Evolutionary conservation across 1,140 invertebrate genomes (phyloP), one percentile per base, ranked within the genome.

Genomic region (Papilio helenus): DNA sequence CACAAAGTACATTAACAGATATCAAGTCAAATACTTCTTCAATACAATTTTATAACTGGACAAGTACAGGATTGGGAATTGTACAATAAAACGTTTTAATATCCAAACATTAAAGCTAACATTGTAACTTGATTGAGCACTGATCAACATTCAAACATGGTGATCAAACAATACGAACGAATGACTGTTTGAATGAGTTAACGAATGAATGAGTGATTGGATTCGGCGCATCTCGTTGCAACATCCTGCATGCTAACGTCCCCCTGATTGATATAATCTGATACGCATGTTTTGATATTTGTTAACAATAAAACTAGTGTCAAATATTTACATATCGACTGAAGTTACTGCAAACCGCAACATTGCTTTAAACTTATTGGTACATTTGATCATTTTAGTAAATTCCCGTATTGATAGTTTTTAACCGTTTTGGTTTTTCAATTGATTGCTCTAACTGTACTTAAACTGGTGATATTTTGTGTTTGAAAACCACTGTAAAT

Each of bases 101-200:
- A 76, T 58, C 3, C n/a, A 29, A 58, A 76, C 51, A 58, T 51
- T 18, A 76, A 76, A 76, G 73, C 73, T 58, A 76, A 58, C 74
- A 58, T 29, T 76, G 74, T 51, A 58, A 76, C 74, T 34, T 77
- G 76, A 77, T 77, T 61, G 76, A 61, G 39, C 76, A 77, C 34
- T 65, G 76, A 77, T 65, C 55, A 77, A 77, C 55, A 77, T 39
- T 77, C 76, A 77, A 77, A 77, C 34, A 65, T 61, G 76, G 39
- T 61, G 51, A 77, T 77, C 76, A 77, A 77, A 77, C 76, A 77
- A 77, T 65, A 77, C 51, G 76, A 77, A 77, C 76, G 55, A 77
- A 77, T 77, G 76, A 77, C 76, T 77, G 46, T 76, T 76, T 76
- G 55, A 77, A 65, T 77, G 55, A 42, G 55, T 77, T 77, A 77